Base-by-base conservation (phyloP, 2,888 invertebrate genomes). In the Yponomeuta plumbellus region DNA sequence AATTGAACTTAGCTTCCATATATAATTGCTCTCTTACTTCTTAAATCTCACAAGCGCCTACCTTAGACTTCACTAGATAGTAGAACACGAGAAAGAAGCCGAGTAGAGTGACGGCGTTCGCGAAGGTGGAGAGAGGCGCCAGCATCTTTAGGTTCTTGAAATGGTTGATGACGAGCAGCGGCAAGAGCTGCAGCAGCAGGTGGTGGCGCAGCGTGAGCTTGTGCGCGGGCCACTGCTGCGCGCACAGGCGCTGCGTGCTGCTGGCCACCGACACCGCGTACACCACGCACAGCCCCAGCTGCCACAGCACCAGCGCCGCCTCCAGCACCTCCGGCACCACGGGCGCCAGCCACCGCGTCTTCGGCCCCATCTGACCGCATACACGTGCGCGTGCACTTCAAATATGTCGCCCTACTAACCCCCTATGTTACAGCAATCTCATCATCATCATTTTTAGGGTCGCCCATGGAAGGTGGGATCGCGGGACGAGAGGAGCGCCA, bases 281-380 rank as follows among this genome's bases (percentile, higher is more conserved):
- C 22, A 97, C 96, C 79, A 96, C 96, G 82, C 97, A 97, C 74
- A 97, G 96, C 67, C 97, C 97, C 69, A 97, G 87, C 85, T 98
- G 97, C 80, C 97, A 97, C 52, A 95, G 76, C 71, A 96, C 86
- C 66, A 95, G 88, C 71, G 94, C 93, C 61, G 81, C 79, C 74
- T 94, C 94, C 13, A 94, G 93, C 67, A 93, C 86, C 76, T 81
- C 83, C 80, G 88, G 88, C 59, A 90, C 81, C n/a, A 73, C 68
- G 21, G 69, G 69, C 0, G 94, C 92, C 69, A 92, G 88, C 74
- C 86, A 85, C 70, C 92, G 91, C 21, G 81, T 8, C 23, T 65
- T 74, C 0, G 97, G 97, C 0, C 97, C 97, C 1, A 70, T 21
- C 69, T 94, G 94, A 61, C 80, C 39, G 11, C 39, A 39, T 10